Evolutionary conservation across 2,888 invertebrate genomes (phyloP).

Genomic region (Noctua comes): DNA sequence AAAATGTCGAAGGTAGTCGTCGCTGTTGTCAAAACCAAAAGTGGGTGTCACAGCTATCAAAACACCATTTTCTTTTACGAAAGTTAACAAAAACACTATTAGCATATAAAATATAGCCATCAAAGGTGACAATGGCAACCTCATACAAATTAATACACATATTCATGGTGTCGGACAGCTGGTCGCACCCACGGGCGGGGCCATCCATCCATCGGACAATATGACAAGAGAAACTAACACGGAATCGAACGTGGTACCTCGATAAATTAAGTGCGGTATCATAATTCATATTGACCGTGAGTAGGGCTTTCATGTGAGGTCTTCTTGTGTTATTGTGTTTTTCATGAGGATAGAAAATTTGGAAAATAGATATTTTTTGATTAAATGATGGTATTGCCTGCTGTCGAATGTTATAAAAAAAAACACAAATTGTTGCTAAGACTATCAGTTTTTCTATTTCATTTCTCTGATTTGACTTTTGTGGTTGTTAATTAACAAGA

Average conservation of each 20-base stretch:
- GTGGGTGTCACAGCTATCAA: slow-evolving; percentile 3
- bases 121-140: slow-evolving; percentile 47
- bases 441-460: too few relatives aligned
- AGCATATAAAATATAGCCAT: slow-evolving; percentile 40
- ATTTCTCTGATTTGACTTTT: too few relatives aligned
- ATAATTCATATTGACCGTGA: slow-evolving; percentile 77
- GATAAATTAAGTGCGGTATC: slow-evolving; percentile 81
- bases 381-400: too few relatives aligned
- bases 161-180: slow-evolving; percentile 53
- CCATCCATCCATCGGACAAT: slow-evolving; percentile 71
- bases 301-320: slow-evolving; percentile 54
- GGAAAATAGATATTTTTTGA: too few relatives aligned
- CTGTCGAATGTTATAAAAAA: too few relatives aligned
- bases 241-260: slow-evolving; percentile 74
- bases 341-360: background rate
- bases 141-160: slow-evolving; percentile 63
- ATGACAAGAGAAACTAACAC: slow-evolving; percentile 81
- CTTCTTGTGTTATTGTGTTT: slow-evolving; percentile 22
- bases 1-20: background rate
- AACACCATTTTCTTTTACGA: slow-evolving; percentile 19
- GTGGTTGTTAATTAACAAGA: too few relatives aligned
- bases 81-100: slow-evolving; percentile 24
- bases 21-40: background rate
- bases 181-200: slow-evolving; percentile 60
- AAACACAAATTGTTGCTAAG: too few relatives aligned